These are phyloP conservation scores for Monochamus alternatus DNA, from an alignment of 2,888 invertebrate species.

Conservation along the genomic window DNA sequence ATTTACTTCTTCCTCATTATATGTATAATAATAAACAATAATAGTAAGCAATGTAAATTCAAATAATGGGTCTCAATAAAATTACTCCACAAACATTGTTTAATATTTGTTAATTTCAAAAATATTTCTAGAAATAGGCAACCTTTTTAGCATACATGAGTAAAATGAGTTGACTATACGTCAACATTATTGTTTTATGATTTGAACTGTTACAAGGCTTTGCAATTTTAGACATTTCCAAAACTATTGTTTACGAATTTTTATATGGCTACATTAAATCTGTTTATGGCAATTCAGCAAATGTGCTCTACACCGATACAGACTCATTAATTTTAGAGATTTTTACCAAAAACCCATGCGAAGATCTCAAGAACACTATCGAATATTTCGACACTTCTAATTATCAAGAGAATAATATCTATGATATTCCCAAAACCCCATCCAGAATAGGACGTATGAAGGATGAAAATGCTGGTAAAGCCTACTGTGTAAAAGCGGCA, in stretches of 20 bases:
- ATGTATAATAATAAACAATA: too few relatives aligned
- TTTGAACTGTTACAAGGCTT: too few relatives aligned
- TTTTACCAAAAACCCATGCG: not conserved
- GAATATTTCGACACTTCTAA: not conserved
- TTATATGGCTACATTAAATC: constrained; percentile 7
- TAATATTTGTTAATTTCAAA: too few relatives aligned
- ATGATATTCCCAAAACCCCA: not conserved
- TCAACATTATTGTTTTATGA: too few relatives aligned
- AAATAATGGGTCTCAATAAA: too few relatives aligned
- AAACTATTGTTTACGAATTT: not conserved
- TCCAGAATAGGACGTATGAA: not conserved
- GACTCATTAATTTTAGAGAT: not conserved
- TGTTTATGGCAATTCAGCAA: constrained; percentile 1
- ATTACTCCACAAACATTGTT: too few relatives aligned
- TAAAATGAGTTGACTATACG: too few relatives aligned
- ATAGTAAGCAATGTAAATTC: too few relatives aligned
- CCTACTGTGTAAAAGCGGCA: constrained; percentile 6
- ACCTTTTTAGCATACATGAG: too few relatives aligned
- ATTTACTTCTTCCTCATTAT: too few relatives aligned
- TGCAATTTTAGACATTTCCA: constrained; percentile 4
- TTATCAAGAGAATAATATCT: not conserved
- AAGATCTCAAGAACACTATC: not conserved
- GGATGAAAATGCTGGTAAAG: constrained; percentile 3
- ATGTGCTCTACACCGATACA: constrained; percentile 1
- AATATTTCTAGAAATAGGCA: too few relatives aligned